A percentile compares a stretch with the other conserved stretches of the same genome.
Evolutionary conservation across 2,113 vertebrate genomes (phyloP).

Genomic region (Gorsachius goisagi): DNA sequence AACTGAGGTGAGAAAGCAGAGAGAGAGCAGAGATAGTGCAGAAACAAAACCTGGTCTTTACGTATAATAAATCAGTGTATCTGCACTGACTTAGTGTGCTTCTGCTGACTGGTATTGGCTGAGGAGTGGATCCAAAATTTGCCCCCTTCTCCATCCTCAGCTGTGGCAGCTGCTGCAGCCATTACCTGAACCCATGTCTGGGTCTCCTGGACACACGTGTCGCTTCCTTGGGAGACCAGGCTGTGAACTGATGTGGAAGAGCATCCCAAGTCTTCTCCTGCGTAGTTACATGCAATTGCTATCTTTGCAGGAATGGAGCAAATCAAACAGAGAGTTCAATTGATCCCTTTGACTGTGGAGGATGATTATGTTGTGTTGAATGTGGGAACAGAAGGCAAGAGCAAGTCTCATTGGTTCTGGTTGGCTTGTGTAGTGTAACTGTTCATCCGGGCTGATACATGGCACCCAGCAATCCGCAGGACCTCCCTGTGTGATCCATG

Average conservation of each 20-base stretch:
- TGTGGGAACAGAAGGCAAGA: neutral
- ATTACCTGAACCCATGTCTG: neutral
- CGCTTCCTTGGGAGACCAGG: neutral
- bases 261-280: neutral
- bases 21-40: neutral
- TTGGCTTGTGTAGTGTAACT: neutral
- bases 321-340: neutral
- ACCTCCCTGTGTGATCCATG: neutral
- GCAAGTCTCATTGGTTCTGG: neutral
- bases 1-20: neutral
- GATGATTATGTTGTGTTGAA: neutral
- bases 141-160: neutral
- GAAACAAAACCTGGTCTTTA: neutral
- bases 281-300: neutral
- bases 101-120: neutral
- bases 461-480: neutral
- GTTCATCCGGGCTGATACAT: fast-evolving
- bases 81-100: neutral
- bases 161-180: neutral
- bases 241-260: neutral
- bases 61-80: neutral
- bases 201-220: fast-evolving
- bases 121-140: neutral
- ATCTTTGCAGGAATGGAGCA: neutral
- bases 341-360: neutral